Conservation (phyloP, 2,888 invertebrate species). For the Ferrisia virgata region DNA sequence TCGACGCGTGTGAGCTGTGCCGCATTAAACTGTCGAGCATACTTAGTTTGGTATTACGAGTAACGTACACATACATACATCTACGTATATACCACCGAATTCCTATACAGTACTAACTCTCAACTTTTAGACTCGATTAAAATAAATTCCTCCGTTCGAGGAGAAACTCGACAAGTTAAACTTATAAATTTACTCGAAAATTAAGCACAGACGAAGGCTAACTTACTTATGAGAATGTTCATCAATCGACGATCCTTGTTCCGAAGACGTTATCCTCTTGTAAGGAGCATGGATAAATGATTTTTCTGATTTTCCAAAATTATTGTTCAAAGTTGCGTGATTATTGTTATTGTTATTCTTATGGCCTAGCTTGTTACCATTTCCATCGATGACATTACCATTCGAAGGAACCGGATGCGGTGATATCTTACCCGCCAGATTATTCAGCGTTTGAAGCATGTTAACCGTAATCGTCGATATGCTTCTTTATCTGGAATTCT, state of each 20-base stretch:
- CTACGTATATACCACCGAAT: too few species aligned
- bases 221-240: constrained; percentile 38
- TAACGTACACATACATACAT: too few species aligned
- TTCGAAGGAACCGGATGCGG: constrained; percentile 54
- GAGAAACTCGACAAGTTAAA: neutral
- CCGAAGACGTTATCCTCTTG: constrained; percentile 26
- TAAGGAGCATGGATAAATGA: constrained; percentile 34
- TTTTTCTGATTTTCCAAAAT: constrained; percentile 36
- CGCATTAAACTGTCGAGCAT: neutral
- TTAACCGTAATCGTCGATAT: constrained; percentile 50
- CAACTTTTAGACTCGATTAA: neutral
- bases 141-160: neutral
- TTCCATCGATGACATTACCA: constrained; percentile 47
- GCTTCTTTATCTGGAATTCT: neutral
- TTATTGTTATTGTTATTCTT: constrained; percentile 41
- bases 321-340: constrained; percentile 29
- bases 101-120: too few species aligned
- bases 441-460: constrained; percentile 84
- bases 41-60: too few species aligned
- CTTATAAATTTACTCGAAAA: neutral
- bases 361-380: constrained; percentile 49
- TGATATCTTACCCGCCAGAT: constrained; percentile 85
- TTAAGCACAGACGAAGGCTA: neutral
- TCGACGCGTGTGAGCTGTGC: neutral
- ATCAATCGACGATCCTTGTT: constrained; percentile 36